Evolutionary conservation across 2,797 vertebrate genomes (phyloP).

Genomic region (Notolepis coatsorum): DNA sequence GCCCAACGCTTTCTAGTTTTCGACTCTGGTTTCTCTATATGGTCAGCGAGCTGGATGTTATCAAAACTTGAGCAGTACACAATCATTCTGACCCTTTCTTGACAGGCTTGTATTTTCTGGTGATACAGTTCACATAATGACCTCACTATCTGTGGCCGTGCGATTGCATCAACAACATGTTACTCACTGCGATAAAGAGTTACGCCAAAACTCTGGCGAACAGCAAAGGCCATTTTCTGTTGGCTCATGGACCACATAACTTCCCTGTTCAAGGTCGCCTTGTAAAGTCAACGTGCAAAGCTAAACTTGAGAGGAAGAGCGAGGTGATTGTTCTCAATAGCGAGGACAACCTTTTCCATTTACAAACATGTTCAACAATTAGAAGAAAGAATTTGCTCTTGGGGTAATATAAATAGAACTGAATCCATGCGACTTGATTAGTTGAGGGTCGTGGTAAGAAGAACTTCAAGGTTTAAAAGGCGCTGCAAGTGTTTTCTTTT

Average conservation of each 20-base stretch:
- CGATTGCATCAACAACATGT: conserved; percentile 7
- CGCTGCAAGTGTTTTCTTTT: no score
- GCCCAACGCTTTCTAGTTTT: background rate
- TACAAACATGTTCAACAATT: no score
- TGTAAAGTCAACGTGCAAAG: background rate
- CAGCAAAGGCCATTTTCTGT: background rate
- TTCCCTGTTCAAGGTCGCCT: background rate
- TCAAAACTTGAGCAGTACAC: background rate
- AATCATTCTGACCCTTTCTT: background rate
- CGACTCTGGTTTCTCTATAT: background rate
- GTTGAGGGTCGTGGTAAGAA: no score
- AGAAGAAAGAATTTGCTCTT: no score
- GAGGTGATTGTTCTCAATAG: conserved; percentile 58
- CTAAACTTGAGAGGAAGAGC: background rate
- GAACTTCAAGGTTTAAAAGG: no score
- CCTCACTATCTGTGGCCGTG: background rate
- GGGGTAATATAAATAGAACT: no score
- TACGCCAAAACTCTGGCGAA: background rate
- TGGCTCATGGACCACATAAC: background rate
- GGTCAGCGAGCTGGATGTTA: background rate
- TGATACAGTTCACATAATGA: background rate
- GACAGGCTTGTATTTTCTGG: background rate
- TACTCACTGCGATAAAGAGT: background rate
- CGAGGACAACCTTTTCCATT: no score
- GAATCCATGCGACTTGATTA: no score